Evolutionary conservation across 2,888 invertebrate species (phyloP).

Genomic region (Campopleginae sp.): DNA sequence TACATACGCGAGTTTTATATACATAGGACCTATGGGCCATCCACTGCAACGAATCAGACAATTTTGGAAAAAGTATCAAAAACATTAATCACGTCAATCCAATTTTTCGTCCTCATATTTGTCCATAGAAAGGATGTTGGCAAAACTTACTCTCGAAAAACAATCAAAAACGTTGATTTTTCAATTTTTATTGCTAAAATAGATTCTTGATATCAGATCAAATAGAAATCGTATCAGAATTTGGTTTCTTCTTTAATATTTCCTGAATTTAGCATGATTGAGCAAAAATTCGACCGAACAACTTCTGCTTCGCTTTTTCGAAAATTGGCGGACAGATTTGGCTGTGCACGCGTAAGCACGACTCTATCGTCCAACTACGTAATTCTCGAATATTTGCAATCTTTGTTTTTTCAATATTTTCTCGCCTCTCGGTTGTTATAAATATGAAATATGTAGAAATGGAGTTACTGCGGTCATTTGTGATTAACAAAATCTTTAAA

Average conservation of each 20-base stretch:
- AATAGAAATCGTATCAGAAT: not conserved
- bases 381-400: constrained; percentile 42
- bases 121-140: not conserved
- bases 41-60: not conserved
- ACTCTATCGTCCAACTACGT: constrained; percentile 34
- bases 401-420: constrained; percentile 24
- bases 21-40: constrained; percentile 4
- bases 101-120: not conserved
- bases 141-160: not conserved
- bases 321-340: not conserved
- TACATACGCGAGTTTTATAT: constrained; percentile 16
- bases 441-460: constrained; percentile 36
- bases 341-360: not conserved
- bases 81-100: not conserved
- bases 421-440: constrained; percentile 29
- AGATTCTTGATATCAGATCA: not conserved
- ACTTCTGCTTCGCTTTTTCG: not conserved
- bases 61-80: not conserved
- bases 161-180: not conserved
- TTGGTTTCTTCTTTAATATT: not conserved
- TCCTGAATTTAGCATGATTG: not conserved
- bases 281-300: too few species aligned
- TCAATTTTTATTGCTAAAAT: not conserved
- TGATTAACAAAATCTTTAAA: constrained; percentile 60
- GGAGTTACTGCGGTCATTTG: constrained; percentile 37